phyloP scores from a whole-genome alignment of 2,113 vertebrate species.

The Oryzias curvinotus region DNA sequence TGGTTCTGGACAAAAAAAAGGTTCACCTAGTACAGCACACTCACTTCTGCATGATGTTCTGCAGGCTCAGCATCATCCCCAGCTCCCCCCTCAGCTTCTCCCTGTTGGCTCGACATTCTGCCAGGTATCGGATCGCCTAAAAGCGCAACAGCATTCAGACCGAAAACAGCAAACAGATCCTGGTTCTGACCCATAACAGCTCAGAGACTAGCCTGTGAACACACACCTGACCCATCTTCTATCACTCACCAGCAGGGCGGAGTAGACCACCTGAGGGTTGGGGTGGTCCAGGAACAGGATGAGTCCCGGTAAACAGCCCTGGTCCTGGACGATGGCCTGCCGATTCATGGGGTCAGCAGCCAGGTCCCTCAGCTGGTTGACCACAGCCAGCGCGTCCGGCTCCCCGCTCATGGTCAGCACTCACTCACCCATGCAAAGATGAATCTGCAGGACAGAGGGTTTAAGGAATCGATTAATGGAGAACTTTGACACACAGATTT shows the following conservation, averaged over 20 bases:
- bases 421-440: slow-evolving; percentile 72
- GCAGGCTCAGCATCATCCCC: slow-evolving; percentile 99
- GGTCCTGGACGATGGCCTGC: slow-evolving; percentile 91
- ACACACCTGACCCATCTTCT: not conserved
- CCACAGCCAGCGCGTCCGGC: slow-evolving; percentile 86
- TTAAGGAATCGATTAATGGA: too few relatives aligned
- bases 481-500: too few relatives aligned
- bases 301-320: slow-evolving; percentile 91
- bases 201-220: not conserved
- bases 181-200: not conserved
- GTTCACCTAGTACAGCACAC: slow-evolving; percentile 59
- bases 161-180: too few relatives aligned
- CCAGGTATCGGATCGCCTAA: slow-evolving; percentile 96
- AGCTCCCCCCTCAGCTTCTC: slow-evolving; percentile 97
- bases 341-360: slow-evolving; percentile 91
- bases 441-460: not conserved
- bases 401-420: slow-evolving; percentile 81
- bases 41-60: slow-evolving; percentile 98
- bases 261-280: slow-evolving; percentile 90
- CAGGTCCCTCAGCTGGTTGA: slow-evolving; percentile 90
- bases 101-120: slow-evolving; percentile 97
- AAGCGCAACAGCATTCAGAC: slow-evolving; percentile 30
- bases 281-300: slow-evolving; percentile 93
- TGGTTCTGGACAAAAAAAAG: too few relatives aligned
- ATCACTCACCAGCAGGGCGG: slow-evolving; percentile 86